Conservation (phyloP, 2,113 vertebrate genomes). For the Eclectus roratus region DNA sequence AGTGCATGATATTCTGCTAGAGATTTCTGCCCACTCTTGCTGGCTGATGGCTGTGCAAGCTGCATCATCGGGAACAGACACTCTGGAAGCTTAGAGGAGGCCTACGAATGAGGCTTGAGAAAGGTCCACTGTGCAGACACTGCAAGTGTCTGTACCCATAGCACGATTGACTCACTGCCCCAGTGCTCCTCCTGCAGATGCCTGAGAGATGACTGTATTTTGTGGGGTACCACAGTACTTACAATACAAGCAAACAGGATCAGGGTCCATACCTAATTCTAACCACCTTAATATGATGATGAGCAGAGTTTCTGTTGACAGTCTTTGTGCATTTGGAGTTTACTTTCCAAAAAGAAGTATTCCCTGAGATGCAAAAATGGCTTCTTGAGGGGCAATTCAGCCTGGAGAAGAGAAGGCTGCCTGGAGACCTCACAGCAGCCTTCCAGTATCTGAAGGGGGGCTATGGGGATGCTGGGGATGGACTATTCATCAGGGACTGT, state of each 20-base stretch:
- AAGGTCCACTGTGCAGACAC: background rate
- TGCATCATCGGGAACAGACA: background rate
- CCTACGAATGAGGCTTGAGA: background rate
- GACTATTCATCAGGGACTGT: too few relatives aligned
- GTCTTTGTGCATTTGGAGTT: background rate
- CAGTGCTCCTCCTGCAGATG: background rate
- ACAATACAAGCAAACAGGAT: background rate
- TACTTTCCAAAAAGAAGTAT: background rate
- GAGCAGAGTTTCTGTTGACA: background rate
- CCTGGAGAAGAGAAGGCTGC: too few relatives aligned
- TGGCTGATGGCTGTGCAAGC: background rate
- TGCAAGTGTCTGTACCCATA: background rate
- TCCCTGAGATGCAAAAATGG: background rate
- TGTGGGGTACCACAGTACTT: background rate
- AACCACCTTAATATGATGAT: background rate
- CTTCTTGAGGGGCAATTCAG: too few relatives aligned
- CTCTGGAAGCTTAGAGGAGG: background rate
- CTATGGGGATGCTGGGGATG: too few relatives aligned
- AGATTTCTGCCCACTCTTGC: background rate
- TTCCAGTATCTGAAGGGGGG: too few relatives aligned
- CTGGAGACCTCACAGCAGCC: too few relatives aligned
- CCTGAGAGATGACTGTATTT: background rate
- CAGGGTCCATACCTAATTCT: background rate
- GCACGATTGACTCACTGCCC: background rate
- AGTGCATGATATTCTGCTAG: background rate